Evolutionary conservation across 2,797 vertebrate species (phyloP), one percentile per base, ranked within the genome.

Genomic region (Cynodonichthys magdalenae): DNA sequence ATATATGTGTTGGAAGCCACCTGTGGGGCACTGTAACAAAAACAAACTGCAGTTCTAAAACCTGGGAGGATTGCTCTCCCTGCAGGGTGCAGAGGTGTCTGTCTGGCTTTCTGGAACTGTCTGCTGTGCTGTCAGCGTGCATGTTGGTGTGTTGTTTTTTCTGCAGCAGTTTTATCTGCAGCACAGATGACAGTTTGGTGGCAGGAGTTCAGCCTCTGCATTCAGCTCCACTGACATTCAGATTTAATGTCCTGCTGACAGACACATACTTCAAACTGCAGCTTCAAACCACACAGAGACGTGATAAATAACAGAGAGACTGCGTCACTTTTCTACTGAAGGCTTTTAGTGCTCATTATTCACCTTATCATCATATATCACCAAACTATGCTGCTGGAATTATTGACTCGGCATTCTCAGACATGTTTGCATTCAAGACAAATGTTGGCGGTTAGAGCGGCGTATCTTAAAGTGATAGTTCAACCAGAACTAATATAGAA

Each of bases 211-310:
- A 74, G 59, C 61, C 54, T 74, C 19, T 50, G 55, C 64, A 53
- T 62, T 77, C 71, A 70, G 61, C 72, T 48, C 41, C 63, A n/a
- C 52, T 79, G 69, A 66, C 63, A 31, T 62, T 68, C 72, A 71
- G 66, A 66, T 77, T 48, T 74, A 69, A 67, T 58, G 62, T 62
- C 63, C 63, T 45, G 65, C 74, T 74, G 74, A 79, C 81, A 79
- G 71, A 80, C 24, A 15, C 48, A 59, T 19, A 31, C 36, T 50
- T 59, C 66, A 73, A 24, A 3, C 24, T 41, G 14, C 24, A 59
- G 54, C 15, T 53, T 39, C 10, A 15, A 71, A 41, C 12, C 60
- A 18, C 8, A 47, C 9, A 48, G n/a, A 65, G 14, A 27, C 27
- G 0, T 3, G 4, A 0, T 18, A 36, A 44, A 44, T 31, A 2